Conservation (phyloP, 2,113 vertebrate species). For the Cephalopholis sonnerati region DNA sequence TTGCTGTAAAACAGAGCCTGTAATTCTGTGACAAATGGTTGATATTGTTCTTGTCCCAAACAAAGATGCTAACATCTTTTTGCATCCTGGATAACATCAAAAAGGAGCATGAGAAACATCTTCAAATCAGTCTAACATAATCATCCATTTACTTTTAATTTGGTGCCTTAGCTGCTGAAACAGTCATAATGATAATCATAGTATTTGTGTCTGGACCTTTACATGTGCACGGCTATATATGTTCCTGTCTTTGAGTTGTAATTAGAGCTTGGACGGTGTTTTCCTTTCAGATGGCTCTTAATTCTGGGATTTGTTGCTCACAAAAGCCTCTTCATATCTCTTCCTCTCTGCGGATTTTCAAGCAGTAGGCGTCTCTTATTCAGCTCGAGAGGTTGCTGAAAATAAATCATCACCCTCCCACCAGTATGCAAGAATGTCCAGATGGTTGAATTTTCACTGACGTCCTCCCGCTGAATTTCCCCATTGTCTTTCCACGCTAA, state of each 20-base stretch:
- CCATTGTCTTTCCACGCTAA: slow-evolving; percentile 76
- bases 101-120: too few relatives aligned
- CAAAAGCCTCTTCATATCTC: slow-evolving; percentile 55
- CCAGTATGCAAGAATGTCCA: slow-evolving; percentile 70
- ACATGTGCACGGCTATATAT: slow-evolving; percentile 5
- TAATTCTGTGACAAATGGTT: background rate
- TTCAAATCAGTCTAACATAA: background rate
- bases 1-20: background rate
- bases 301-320: slow-evolving; percentile 75
- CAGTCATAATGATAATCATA: slow-evolving; percentile 15
- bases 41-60: background rate
- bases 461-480: slow-evolving; percentile 76
- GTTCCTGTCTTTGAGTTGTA: slow-evolving; percentile 32
- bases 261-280: slow-evolving; percentile 68
- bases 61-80: background rate
- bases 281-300: slow-evolving; percentile 77
- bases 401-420: slow-evolving; percentile 80
- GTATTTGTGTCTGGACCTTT: slow-evolving; percentile 25
- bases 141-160: slow-evolving; percentile 31
- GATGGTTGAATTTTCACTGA: slow-evolving; percentile 77
- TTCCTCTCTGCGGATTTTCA: slow-evolving; percentile 62
- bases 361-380: slow-evolving; percentile 73
- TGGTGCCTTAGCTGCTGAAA: slow-evolving; percentile 9
- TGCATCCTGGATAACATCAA: background rate
- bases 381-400: slow-evolving; percentile 72